Conservation (phyloP, 2,888 invertebrate species). For the Cephalotes varians region DNA sequence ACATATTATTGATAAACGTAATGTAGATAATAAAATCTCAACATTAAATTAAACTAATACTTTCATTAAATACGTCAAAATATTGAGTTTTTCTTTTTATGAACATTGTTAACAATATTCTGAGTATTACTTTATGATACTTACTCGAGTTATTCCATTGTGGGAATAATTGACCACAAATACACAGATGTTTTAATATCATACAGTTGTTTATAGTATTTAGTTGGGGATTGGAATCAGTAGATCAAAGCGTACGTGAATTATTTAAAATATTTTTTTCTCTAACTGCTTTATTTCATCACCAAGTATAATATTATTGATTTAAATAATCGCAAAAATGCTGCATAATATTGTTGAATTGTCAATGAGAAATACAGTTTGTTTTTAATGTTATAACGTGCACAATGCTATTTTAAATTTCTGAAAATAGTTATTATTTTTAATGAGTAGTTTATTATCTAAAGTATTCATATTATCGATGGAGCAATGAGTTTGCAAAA, state of each 20-base stretch:
- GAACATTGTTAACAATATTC: slow-evolving; percentile 8
- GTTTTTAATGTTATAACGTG: slow-evolving; percentile 14
- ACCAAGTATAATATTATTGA: slow-evolving; percentile 5
- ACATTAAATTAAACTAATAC: slow-evolving; percentile 11
- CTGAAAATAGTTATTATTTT: neutral
- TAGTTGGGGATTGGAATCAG: slow-evolving; percentile 24
- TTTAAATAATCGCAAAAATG: slow-evolving; percentile 16
- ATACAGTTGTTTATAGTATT: slow-evolving; percentile 31
- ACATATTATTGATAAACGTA: slow-evolving; percentile 11
- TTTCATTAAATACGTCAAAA: slow-evolving; percentile 12
- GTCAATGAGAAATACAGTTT: neutral
- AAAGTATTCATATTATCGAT: neutral
- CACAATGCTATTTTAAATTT: neutral
- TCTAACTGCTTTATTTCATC: slow-evolving; percentile 11
- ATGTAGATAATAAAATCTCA: slow-evolving; percentile 13
- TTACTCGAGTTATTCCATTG: slow-evolving; percentile 26
- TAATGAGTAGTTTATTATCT: too few species aligned
- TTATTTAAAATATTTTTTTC: slow-evolving; percentile 30
- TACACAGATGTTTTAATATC: slow-evolving; percentile 10
- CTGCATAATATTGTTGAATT: slow-evolving; percentile 13
- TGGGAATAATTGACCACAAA: slow-evolving; percentile 41
- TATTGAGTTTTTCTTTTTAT: slow-evolving; percentile 8
- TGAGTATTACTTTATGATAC: slow-evolving; percentile 39
- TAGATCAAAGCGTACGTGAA: slow-evolving; percentile 32
- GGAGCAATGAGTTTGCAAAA: neutral